Evolutionary conservation across 2,113 vertebrate genomes (phyloP), one percentile per base, ranked within the genome.

Genomic region (Psephotus haematonotus): DNA sequence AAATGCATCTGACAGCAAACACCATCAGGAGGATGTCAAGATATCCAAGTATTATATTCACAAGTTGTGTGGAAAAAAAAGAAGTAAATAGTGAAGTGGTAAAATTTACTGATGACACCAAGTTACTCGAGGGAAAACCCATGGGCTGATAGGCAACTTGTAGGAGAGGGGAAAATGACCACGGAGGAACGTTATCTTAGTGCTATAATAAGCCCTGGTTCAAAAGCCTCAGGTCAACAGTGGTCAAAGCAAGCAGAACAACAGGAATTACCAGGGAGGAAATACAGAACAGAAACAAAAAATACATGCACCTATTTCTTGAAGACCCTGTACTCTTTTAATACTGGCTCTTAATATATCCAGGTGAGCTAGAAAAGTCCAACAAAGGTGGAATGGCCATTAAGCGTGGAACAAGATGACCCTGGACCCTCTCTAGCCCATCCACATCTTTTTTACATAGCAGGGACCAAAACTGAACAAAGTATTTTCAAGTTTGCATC

Each of bases 1-100:
- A 33, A 41, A 25, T 0, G 0, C 6, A 6, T 5, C 52, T 14
- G 31, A 33, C 9, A 24, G 60, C 52, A 53, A 19, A 53, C 29
- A 62, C 17, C 31, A 14, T 6, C 11, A 17, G 7, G 15, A 47
- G 49, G n/a, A 10, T 31, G 17, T 8, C 41, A 13, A 31, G 44
- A 44, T 37, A 47, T 6, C 13, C 52, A 49, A 37, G 44, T 14
- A 14, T 6, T 4, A 2, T 4, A 31, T 27, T 31, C 17, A n/a
- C 15, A 17, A 52, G 29, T 11, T 15, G 28, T 3, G 13, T 12
- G 46, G 13, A 11, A 59, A 59, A 49, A 57, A 57, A 50, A 23
- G 4, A 37, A 50, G 50, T 44, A 29, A 33, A 17, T 1, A 15
- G 37, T 22, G 29, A 63, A 41, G 24, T 7, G 13, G 44, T 8